Evolutionary conservation across 2,797 vertebrate genomes (phyloP), one percentile per base, ranked within the genome.

Genomic region (Botia kubotai): DNA sequence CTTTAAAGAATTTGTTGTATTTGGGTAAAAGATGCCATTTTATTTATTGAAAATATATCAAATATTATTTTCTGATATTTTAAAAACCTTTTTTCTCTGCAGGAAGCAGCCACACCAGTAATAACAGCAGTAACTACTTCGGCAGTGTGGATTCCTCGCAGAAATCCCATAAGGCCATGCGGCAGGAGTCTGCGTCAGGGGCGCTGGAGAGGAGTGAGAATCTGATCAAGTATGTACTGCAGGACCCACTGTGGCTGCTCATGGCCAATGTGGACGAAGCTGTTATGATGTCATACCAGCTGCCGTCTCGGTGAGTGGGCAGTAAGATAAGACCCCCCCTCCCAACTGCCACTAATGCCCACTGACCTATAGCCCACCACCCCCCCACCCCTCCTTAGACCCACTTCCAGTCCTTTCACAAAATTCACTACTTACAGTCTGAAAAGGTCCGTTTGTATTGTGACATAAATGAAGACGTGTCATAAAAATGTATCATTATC

Each of bases 131-230:
- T 71, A 95, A 95, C 46, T 99, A 97, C 89, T 98, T 98, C 0
- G 97, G 96, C 83, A 98, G 97, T 53, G 91, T 94, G 1, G 95
- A 95, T 83, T 96, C 95, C 0, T 96, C 94, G 0, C 94, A 96
- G 88, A 94, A 94, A 16, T 93, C 93, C 57, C 92, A 89, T 84
- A 89, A 86, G 85, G 91, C 89, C 66, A 91, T 81, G 87, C 86
- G 63, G 29, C 74, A 26, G 43, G 73, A 43, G 7, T 73, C 62
- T 1, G 50, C 26, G 52, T 12, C 78, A 75, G 85, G 80, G 55
- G 91, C 90, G 75, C 36, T 80, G 71, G 89, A 86, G 0, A 88
- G 86, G 12, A 84, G 86, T 0, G 86, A 90, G 43, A 89, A 76
- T 60, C 87, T 93, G 83, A 87, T 94, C 58, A 94, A 93, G 65